Percentiles rank a stretch among this genome's conserved stretches.
Conservation (phyloP, 2,113 vertebrate species). For the Platichthys stellatus region DNA sequence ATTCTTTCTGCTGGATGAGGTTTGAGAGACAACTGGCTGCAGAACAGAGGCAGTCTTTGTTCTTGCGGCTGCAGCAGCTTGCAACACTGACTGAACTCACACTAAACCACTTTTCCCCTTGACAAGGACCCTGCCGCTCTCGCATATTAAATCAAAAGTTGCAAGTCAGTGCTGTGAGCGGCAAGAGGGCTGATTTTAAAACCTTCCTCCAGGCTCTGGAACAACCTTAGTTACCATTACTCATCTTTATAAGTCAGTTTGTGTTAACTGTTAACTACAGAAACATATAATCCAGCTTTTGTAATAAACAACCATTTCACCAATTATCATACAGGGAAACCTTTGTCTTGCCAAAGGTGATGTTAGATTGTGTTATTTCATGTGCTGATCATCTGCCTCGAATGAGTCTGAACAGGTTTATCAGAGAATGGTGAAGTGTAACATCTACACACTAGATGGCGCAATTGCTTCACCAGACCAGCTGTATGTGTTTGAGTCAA, state of each 20-base stretch:
- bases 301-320: neutral
- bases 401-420: neutral
- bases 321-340: no score
- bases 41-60: constrained; percentile 57
- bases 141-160: constrained; percentile 1
- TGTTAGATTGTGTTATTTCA: no score
- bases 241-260: neutral
- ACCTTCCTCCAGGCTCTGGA: neutral
- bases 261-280: neutral
- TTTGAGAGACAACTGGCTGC: neutral
- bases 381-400: no score
- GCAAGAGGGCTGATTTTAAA: neutral
- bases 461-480: neutral
- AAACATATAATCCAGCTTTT: neutral
- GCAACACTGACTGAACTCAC: constrained; percentile 13
- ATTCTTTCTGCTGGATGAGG: neutral
- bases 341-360: no score
- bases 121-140: neutral
- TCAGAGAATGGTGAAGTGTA: neutral
- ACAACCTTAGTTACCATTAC: no score
- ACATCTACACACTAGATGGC: constrained; percentile 45
- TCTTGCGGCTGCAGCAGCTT: constrained; percentile 27
- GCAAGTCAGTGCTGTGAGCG: neutral
- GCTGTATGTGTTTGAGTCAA: neutral
- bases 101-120: constrained; percentile 1